These are phyloP conservation scores for Herpailurus yagouaroundi DNA, from an alignment of 2,113 vertebrate genomes.

Conservation along the genomic window DNA sequence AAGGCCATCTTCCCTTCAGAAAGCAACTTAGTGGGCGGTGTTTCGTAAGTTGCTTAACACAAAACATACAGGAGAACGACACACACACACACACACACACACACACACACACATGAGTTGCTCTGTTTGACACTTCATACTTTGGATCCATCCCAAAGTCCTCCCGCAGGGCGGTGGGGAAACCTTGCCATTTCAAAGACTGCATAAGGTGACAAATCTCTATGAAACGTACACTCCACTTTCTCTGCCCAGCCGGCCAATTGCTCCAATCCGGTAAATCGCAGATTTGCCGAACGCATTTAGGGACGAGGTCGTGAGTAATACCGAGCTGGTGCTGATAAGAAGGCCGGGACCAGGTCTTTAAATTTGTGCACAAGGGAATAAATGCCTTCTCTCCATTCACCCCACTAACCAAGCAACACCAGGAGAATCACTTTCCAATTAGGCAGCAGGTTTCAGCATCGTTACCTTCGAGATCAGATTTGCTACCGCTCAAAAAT, in stretches of 20 bases:
- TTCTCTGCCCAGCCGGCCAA: constrained; percentile 65
- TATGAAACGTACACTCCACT: constrained; percentile 77
- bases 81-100: neutral
- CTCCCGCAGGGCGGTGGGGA: constrained; percentile 52
- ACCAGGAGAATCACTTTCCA: constrained; percentile 83
- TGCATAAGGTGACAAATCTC: constrained; percentile 76
- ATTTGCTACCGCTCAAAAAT: constrained; percentile 86
- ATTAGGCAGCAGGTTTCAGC: constrained; percentile 86
- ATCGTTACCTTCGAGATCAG: constrained; percentile 86
- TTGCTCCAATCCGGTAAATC: constrained; percentile 78
- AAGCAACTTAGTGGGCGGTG: constrained; percentile 67
- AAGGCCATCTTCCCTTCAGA: constrained; percentile 70
- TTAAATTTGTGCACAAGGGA: constrained; percentile 65
- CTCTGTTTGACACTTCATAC: constrained; percentile 67
- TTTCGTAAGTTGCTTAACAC: constrained; percentile 75
- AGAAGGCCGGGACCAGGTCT: constrained; percentile 43
- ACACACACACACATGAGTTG: constrained; percentile 3
- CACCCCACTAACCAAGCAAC: constrained; percentile 74
- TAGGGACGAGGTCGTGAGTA: constrained; percentile 67
- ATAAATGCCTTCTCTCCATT: constrained; percentile 73
- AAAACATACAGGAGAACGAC: constrained; percentile 67
- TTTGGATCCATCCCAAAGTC: constrained; percentile 79
- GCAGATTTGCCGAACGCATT: constrained; percentile 61
- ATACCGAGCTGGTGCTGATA: constrained; percentile 20
- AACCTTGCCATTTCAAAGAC: constrained; percentile 67